phyloP scores from a whole-genome alignment of 2,113 vertebrate species.

The Oxyruncus cristatus region DNA sequence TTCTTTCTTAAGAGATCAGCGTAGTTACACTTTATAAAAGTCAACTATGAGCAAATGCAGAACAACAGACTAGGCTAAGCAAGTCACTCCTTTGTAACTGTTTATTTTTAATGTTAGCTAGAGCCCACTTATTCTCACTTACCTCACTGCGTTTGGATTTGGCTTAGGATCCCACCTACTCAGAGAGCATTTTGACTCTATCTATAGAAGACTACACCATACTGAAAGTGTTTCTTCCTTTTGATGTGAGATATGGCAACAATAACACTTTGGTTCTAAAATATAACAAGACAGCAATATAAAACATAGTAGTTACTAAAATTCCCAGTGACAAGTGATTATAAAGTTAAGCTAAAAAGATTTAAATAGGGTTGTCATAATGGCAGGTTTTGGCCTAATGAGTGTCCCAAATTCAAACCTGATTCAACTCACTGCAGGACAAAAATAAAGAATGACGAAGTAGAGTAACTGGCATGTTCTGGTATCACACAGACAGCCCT shows the following conservation, averaged over 20 bases:
- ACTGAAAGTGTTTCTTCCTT: slow-evolving; percentile 42
- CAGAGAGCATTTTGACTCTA: slow-evolving; percentile 40
- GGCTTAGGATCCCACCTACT: slow-evolving; percentile 52
- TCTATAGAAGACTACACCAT: slow-evolving; percentile 56
- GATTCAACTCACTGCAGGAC: not conserved
- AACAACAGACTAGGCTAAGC: slow-evolving; percentile 22
- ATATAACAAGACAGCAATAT: slow-evolving; percentile 27
- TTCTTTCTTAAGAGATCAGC: not conserved
- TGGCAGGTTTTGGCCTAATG: not conserved
- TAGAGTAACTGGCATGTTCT: not conserved
- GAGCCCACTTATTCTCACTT: slow-evolving; percentile 56
- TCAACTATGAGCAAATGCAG: not conserved
- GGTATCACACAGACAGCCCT: not conserved
- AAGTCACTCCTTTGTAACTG: slow-evolving; percentile 29
- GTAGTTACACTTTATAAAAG: not conserved
- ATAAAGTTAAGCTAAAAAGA: not conserved
- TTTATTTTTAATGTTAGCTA: slow-evolving; percentile 55
- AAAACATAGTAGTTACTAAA: slow-evolving; percentile 34
- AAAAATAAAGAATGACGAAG: not conserved
- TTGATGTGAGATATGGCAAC: slow-evolving; percentile 46
- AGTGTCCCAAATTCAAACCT: not conserved
- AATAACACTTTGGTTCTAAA: slow-evolving; percentile 52
- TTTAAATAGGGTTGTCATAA: not conserved
- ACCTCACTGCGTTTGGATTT: slow-evolving; percentile 50
- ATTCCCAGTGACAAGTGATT: not conserved